Base-by-base conservation (phyloP, 2,797 vertebrate genomes). In the Hypotaenidia philippensis region DNA sequence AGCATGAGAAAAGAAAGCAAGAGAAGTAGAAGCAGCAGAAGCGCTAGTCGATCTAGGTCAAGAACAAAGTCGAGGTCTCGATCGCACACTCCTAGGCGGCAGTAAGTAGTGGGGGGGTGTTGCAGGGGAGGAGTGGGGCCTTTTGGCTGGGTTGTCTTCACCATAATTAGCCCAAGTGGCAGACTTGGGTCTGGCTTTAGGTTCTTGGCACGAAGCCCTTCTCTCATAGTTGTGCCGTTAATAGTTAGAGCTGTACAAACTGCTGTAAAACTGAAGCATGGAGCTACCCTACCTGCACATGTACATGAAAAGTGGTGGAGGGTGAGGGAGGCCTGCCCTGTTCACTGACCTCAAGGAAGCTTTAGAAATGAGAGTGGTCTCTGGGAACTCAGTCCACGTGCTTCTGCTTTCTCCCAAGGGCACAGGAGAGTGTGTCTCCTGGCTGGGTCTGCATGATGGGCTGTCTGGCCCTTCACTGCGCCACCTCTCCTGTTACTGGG, bases 1-100 rank as follows among this genome's bases (percentile, higher is more conserved):
- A 82, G 99, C 71, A 96, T 99, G 94, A 98, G 99, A 85, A 99
- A 99, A 97, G 99, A 99, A 41, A 98, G 98, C 77, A 99, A 99
- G 97, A 98, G 99, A 26, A 99, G 99, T 44, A 98, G 99, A 60
- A 99, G 99, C 97, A 99, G 99, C 94, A 96, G 99, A 79, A 99
- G 99, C 63, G 98, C 96, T 29, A 99, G 99, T 90, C 98, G 98
- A 10, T 99, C 99, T 7, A 97, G 98, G 63, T 99, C 99, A 5
- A 98, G 99, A 97, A 99, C 99, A 13, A 99, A 99, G 29, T 99
- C 99, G 0, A 96, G 99, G 31, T 99, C 99, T 2, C 98, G 99
- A 87, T 99, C 99, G 2, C 99, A 98, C 57, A 99, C 98, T 17
- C 98, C 99, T 26, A 97, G 99, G 84, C 97, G 99, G 98, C 99